Conservation (phyloP, 1,140 invertebrate species). For the Acromyrmex heyeri region DNA sequence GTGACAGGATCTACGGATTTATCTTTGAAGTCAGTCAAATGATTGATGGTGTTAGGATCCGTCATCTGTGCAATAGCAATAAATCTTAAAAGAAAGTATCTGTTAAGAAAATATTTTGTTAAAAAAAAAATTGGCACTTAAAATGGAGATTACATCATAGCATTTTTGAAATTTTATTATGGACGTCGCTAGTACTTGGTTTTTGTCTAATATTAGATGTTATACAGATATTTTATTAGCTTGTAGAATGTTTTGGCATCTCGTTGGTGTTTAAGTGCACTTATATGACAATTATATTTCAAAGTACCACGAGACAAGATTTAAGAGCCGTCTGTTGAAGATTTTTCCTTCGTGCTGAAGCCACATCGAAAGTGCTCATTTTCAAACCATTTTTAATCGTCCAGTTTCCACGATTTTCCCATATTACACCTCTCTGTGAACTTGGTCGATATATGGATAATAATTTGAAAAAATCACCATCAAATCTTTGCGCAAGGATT, state of each 20-base stretch:
- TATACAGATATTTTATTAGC: neutral
- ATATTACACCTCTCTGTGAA: no score
- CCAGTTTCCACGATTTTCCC: no score
- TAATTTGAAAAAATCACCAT: no score
- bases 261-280: neutral
- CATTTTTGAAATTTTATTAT: neutral
- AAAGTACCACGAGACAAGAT: conserved; percentile 26
- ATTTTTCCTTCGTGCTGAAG: no score
- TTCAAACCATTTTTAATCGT: no score
- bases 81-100: conserved; percentile 18
- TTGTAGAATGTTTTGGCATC: neutral
- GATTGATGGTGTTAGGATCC: conserved; percentile 88
- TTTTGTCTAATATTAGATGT: no score
- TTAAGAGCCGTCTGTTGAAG: no score
- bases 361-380: no score
- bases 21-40: conserved; percentile 88
- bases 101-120: neutral
- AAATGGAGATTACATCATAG: neutral
- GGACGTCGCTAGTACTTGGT: neutral
- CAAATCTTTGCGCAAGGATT: no score
- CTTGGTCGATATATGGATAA: no score
- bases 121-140: conserved; percentile 12
- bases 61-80: conserved; percentile 82
- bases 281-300: conserved; percentile 4
- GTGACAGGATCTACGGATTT: conserved; percentile 89